Evolutionary conservation across 53 echinoderm and acorn worm genomes (phyloP).

Genomic region (Henricia sp.): DNA sequence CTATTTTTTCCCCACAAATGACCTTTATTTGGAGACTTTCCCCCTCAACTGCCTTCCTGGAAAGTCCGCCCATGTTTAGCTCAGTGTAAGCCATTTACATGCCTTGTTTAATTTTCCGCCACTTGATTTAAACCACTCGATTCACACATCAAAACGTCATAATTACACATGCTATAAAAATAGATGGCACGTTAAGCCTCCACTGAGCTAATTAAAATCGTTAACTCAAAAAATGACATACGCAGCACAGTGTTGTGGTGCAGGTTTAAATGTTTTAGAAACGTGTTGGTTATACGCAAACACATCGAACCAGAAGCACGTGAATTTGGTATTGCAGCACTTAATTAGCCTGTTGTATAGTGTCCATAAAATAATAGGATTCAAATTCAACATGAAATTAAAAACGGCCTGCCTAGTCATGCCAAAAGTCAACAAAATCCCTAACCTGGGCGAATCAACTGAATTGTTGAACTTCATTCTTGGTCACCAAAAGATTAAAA

Average conservation of each 20-base stretch:
- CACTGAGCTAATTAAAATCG: constrained; percentile 66
- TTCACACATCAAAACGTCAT: constrained; percentile 68
- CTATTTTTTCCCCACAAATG: constrained; percentile 3
- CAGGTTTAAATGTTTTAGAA: constrained; percentile 18
- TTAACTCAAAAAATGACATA: constrained; percentile 53
- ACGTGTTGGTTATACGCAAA: neutral
- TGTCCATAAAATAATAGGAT: constrained; percentile 44
- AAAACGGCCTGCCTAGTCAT: constrained; percentile 33
- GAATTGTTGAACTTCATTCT: constrained; percentile 1
- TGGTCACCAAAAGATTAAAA: constrained; percentile 48
- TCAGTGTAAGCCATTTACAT: constrained; percentile 62
- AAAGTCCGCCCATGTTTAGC: constrained; percentile 58
- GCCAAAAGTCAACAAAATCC: constrained; percentile 52
- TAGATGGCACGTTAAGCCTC: constrained; percentile 65
- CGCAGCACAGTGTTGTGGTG: constrained; percentile 54
- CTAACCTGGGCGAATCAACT: neutral
- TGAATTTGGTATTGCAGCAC: constrained; percentile 48
- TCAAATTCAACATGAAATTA: constrained; percentile 18
- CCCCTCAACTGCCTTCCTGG: constrained; percentile 21
- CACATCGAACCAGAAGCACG: constrained; percentile 25
- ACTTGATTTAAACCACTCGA: constrained; percentile 47
- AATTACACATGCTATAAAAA: constrained; percentile 75
- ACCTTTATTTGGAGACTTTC: neutral
- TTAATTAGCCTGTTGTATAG: too few relatives aligned
- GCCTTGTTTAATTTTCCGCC: constrained; percentile 62